Conservation (phyloP, 2,797 vertebrate genomes). For the Thamnophis elegans region DNA sequence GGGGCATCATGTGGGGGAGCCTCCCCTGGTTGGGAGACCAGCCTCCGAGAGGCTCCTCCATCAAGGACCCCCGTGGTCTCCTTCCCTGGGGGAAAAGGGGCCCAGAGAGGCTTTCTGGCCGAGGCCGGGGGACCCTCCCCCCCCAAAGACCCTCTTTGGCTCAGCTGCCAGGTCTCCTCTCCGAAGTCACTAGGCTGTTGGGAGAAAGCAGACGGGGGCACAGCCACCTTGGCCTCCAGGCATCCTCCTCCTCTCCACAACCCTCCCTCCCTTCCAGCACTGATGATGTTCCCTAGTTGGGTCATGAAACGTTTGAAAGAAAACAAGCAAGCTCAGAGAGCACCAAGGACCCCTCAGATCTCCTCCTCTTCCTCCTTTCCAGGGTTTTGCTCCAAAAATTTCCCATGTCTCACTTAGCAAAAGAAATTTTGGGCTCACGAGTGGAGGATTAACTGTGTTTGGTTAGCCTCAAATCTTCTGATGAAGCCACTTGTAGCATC, state of each 20-base stretch:
- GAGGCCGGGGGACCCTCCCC: neutral
- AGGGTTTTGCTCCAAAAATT: neutral
- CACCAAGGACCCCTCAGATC: neutral
- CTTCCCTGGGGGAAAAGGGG: neutral
- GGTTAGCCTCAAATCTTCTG: no score
- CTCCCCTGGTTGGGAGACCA: slow-evolving; percentile 32
- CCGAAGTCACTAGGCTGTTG: neutral
- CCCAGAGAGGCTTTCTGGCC: neutral
- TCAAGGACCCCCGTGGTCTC: slow-evolving; percentile 64
- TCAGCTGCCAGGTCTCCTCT: slow-evolving; percentile 26
- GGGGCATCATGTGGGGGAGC: neutral
- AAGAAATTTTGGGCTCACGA: no score
- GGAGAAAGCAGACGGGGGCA: neutral
- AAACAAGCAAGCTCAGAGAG: no score
- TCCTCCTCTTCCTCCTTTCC: neutral
- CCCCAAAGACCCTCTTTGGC: neutral
- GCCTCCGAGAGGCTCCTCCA: slow-evolving; percentile 55
- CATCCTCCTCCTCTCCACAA: neutral
- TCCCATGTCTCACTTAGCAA: no score
- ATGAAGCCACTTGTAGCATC: no score
- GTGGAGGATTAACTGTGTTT: no score
- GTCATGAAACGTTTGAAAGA: no score
- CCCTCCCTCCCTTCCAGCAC: no score
- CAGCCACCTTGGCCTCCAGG: neutral
- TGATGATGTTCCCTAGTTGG: no score